Percentiles rank a stretch among this genome's conserved stretches.
Evolutionary conservation across 2,113 vertebrate species (phyloP).

Genomic region (Cariama cristata): DNA sequence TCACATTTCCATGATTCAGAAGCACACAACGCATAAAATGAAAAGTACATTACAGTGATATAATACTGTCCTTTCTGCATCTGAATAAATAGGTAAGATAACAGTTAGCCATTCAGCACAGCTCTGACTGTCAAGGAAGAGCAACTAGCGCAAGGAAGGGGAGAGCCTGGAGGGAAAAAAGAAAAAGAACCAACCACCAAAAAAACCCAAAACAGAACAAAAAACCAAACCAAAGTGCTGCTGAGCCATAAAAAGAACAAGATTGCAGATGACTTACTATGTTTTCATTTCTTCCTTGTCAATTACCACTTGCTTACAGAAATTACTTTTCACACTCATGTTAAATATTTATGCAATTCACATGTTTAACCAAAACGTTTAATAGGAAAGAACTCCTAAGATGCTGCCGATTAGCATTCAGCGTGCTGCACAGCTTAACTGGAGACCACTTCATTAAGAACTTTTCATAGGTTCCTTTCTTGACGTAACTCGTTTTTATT

Average conservation of each 20-base stretch:
- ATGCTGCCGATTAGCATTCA: neutral
- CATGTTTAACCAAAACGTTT: neutral
- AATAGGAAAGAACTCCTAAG: neutral
- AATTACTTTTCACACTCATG: neutral
- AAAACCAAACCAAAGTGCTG: neutral
- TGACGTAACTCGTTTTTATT: neutral
- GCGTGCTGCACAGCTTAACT: neutral
- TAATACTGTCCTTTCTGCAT: accelerated
- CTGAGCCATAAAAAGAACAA: neutral
- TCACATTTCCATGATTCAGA: neutral
- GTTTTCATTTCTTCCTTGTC: neutral
- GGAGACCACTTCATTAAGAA: slow-evolving; percentile 8
- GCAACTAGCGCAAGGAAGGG: neutral
- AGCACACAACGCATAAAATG: neutral
- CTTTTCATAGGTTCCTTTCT: neutral
- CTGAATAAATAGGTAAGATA: neutral
- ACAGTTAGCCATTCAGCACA: neutral
- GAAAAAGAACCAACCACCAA: neutral
- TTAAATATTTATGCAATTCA: neutral
- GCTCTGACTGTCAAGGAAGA: neutral
- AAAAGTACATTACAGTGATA: neutral
- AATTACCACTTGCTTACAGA: slow-evolving; percentile 1
- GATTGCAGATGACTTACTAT: neutral
- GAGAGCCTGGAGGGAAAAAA: accelerated
- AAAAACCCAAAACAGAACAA: too few relatives aligned